Evolutionary conservation across 2,797 vertebrate genomes (phyloP).

Genomic region (Chrysolophus pictus): DNA sequence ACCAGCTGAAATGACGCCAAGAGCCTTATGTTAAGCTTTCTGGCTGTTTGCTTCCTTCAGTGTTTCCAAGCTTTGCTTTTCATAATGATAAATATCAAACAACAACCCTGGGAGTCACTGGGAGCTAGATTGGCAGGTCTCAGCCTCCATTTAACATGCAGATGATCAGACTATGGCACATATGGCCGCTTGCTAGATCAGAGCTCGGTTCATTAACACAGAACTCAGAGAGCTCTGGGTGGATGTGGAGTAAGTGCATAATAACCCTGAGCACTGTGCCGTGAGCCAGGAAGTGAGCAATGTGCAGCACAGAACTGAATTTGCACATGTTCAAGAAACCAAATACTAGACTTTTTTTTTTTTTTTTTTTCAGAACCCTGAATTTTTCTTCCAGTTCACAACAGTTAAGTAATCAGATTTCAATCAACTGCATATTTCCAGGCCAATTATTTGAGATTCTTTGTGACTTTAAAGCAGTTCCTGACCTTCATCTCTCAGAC

Average conservation of each 20-base stretch:
- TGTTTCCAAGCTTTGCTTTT: constrained; percentile 35
- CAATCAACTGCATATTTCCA: constrained; percentile 19
- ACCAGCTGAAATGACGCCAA: neutral
- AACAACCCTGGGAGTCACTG: neutral
- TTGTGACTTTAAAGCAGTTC: constrained; percentile 52
- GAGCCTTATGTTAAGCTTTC: neutral
- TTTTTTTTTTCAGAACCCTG: neutral
- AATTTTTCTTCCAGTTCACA: constrained; percentile 16
- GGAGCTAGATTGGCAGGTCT: constrained; percentile 40
- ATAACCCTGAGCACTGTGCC: neutral
- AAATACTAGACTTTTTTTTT: neutral
- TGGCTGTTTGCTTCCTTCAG: neutral
- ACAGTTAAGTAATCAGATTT: constrained; percentile 40
- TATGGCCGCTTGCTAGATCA: neutral
- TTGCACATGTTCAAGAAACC: neutral
- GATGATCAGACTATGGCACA: neutral
- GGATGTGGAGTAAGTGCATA: neutral
- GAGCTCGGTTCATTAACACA: neutral
- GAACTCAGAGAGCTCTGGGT: neutral
- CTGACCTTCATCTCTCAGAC: constrained; percentile 51
- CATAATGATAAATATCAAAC: neutral
- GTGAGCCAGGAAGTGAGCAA: neutral
- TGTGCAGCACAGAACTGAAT: neutral
- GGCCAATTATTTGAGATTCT: constrained; percentile 12
- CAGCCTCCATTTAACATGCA: neutral